phyloP scores from a whole-genome alignment of 2,113 vertebrate genomes.

The Agapornis roseicollis region DNA sequence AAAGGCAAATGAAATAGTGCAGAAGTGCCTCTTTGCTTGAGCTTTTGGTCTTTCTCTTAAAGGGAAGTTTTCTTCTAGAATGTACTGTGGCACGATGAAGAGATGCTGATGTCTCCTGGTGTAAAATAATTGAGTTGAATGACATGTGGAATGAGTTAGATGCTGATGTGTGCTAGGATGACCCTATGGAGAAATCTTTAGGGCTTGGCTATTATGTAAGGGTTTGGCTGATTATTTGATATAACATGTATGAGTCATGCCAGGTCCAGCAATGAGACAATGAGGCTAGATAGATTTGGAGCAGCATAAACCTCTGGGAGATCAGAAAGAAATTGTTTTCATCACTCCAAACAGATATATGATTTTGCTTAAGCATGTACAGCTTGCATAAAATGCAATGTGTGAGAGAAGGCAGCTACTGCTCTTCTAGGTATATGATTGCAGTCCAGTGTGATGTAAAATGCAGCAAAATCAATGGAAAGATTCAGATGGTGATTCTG shows the following conservation, averaged over 20 bases:
- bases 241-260: not conserved
- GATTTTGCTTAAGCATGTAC: not conserved
- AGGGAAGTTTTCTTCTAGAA: not conserved
- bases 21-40: not conserved
- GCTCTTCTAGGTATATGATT: not conserved
- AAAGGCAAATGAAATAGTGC: not conserved
- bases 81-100: not conserved
- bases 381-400: not conserved
- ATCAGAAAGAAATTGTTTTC: not conserved
- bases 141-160: not conserved
- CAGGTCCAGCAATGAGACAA: not conserved
- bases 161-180: not conserved
- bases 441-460: not conserved
- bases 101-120: not conserved
- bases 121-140: not conserved
- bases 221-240: not conserved
- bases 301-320: not conserved
- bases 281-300: not conserved
- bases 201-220: not conserved
- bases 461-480: not conserved
- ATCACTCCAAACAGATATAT: accelerated
- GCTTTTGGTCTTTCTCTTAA: not conserved
- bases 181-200: not conserved
- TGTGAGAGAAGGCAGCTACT: not conserved
- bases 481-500: not conserved